Evolutionary conservation across 1,140 invertebrate genomes (phyloP), one percentile per base, ranked within the genome.

Genomic region (Brachionus sp.): DNA sequence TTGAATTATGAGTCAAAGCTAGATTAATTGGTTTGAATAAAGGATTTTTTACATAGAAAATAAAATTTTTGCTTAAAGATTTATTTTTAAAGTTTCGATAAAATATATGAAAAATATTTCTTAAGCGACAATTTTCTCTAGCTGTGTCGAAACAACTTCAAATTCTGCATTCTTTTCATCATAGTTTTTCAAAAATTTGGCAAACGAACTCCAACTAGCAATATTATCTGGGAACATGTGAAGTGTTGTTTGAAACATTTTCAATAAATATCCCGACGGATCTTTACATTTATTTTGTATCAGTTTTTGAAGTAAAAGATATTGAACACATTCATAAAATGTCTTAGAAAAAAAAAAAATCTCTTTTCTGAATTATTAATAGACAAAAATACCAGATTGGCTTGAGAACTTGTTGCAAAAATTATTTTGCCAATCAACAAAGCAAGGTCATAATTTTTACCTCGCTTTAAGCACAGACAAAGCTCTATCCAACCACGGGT

Each of bases 151-250:
- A 25, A 75, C 70, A 50, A 25, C 0, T 25, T 46, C 25, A 75
- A 75, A 75, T 46, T 75, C 23, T 4, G 42, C 42, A 46, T 75
- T 39, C 12, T 46, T 46, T 46, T 75, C 70, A 29, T 75, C 39
- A 29, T 75, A 75, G 13, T 44, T 75, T 13, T 75, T 75, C 23
- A 75, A 75, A 75, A 75, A 75, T 29, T 75, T 42, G 44, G 77
- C 23, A 62, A 80, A 80, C 23, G 77, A 80, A 42, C 29, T 80
- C 77, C 77, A 80, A 37, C 77, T 80, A 5, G 77, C 6, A 46
- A 80, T 29, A 35, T 80, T 57, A 37, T 53, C 77, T n/a, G 77
- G 77, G 13, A 80, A 66, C 77, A 80, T 80, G 50, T 80, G 77
- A 25, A 80, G 50, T 6, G 77, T 80, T 37, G 57, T 57, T 80